Conservation (phyloP, 2,113 vertebrate species). For the Salvelinus fontinalis region DNA sequence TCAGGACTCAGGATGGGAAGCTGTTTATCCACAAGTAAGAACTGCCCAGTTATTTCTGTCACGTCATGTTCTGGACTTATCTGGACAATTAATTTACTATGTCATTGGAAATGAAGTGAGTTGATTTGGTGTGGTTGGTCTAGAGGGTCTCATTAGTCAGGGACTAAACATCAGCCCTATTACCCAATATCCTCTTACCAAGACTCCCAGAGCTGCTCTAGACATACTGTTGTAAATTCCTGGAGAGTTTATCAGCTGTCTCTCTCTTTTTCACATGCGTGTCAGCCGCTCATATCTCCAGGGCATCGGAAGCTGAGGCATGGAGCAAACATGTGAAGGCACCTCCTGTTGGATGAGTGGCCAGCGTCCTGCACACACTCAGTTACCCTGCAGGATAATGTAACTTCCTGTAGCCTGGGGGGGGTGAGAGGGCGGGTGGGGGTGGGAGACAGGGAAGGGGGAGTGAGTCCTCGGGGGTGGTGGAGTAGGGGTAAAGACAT, state of each 20-base stretch:
- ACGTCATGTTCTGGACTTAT: slow-evolving; percentile 36
- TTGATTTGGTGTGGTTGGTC: slow-evolving; percentile 22
- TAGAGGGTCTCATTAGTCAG: slow-evolving; percentile 26
- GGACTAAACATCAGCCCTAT: slow-evolving; percentile 39
- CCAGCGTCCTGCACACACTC: slow-evolving; percentile 45
- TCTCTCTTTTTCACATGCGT: slow-evolving; percentile 21
- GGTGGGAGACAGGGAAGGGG: not conserved
- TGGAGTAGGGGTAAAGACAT: not conserved
- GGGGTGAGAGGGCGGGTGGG: not conserved
- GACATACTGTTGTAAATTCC: slow-evolving; percentile 51
- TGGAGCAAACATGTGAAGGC: slow-evolving; percentile 42
- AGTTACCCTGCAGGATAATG: slow-evolving; percentile 24
- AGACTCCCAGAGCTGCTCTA: slow-evolving; percentile 19
- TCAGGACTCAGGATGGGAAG: slow-evolving; percentile 22
- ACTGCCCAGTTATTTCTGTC: slow-evolving; percentile 39
- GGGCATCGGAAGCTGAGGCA: slow-evolving; percentile 13
- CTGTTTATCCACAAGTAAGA: slow-evolving; percentile 23
- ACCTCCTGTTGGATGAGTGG: slow-evolving; percentile 60
- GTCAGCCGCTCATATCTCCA: slow-evolving; percentile 43
- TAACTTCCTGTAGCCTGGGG: slow-evolving; percentile 48
- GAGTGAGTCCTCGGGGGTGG: not conserved
- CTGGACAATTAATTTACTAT: slow-evolving; percentile 25
- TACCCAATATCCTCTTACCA: slow-evolving; percentile 43
- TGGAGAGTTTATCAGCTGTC: slow-evolving; percentile 52
- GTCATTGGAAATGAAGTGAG: slow-evolving; percentile 15